A percentile compares a stretch with the other conserved stretches of the same genome.
These are phyloP conservation scores for Syndactyla subalaris DNA, from an alignment of 2,797 vertebrate genomes.

Conservation along the genomic window DNA sequence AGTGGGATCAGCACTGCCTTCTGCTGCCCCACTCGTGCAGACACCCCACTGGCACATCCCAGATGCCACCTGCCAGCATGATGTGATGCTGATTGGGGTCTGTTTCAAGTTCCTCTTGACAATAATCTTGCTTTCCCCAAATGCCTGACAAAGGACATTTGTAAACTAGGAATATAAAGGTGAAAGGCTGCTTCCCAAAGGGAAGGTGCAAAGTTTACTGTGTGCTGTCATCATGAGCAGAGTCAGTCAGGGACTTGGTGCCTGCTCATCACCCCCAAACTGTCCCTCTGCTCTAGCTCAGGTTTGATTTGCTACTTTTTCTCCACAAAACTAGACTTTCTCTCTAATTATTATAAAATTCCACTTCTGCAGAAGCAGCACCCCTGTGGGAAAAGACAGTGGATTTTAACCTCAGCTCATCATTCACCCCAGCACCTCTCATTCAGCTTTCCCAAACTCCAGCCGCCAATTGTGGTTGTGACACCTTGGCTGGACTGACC, in stretches of 20 bases:
- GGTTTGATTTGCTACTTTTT: neutral
- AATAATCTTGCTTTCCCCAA: neutral
- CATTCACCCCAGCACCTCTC: neutral
- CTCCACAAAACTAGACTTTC: neutral
- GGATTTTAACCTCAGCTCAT: neutral
- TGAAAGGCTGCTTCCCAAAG: neutral
- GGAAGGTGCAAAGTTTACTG: neutral
- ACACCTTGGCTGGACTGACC: neutral
- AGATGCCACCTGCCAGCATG: neutral
- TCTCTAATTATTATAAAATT: neutral
- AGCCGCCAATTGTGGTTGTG: neutral
- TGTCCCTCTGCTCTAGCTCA: neutral
- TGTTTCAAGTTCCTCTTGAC: neutral
- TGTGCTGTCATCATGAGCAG: neutral
- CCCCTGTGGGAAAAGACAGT: neutral
- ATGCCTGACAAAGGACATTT: neutral
- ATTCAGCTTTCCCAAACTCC: neutral
- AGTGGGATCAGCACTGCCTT: neutral
- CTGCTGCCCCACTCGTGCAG: neutral
- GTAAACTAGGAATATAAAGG: neutral
- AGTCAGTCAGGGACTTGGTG: neutral
- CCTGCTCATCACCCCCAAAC: neutral
- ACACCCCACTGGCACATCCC: neutral
- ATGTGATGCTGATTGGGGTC: fast-evolving
- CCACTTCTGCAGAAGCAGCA: neutral